Evolutionary conservation across 2,113 vertebrate genomes (phyloP), one percentile per base, ranked within the genome.

Genomic region (Salvator merianae): DNA sequence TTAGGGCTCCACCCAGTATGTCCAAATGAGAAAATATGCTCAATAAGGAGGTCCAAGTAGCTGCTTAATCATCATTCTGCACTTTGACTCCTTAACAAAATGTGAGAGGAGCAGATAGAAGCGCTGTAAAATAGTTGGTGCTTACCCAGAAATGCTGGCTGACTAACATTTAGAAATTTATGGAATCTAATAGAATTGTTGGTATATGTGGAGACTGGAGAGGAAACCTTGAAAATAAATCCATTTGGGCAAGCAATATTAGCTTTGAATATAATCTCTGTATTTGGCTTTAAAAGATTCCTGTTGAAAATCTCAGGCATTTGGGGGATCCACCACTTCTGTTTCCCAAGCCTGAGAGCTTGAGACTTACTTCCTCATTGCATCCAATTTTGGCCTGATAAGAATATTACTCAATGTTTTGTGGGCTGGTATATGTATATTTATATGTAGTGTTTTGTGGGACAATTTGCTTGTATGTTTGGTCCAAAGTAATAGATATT

Each of bases 21-120:
- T 24, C 18, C 50, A 85, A 55, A 26, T 24, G 70, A 66, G 76
- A 68, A 91, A n/a, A 12, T 24, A 50, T 70, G 65, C 66, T 79
- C 77, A 68, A 36, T 78, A 77, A 63, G 73, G 55, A 4, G 66
- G 34, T 0, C 0, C 22, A 4, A 77, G 62, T 76, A 70, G 80
- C 3, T 0, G 0, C 32, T 1, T 0, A 6, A 26, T n/a, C n/a
- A 30, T 40, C 32, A 3, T 26, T 74, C 5, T 47, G 28, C 72
- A 47, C 53, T 70, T 14, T 50, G 85, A 81, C 36, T 77, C 66
- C 78, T 66, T 3, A 47, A 28, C 34, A 18, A 68, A 73, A 84
- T n/a, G 26, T 22, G 28, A 0, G 62, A 0, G 0, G 1, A 26
- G n/a, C 32, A 0, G 43, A 73, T 36, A 63, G 63, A 68, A 0